Evolutionary conservation across 2,113 vertebrate species (phyloP).

Genomic region (Pteropus alecto): DNA sequence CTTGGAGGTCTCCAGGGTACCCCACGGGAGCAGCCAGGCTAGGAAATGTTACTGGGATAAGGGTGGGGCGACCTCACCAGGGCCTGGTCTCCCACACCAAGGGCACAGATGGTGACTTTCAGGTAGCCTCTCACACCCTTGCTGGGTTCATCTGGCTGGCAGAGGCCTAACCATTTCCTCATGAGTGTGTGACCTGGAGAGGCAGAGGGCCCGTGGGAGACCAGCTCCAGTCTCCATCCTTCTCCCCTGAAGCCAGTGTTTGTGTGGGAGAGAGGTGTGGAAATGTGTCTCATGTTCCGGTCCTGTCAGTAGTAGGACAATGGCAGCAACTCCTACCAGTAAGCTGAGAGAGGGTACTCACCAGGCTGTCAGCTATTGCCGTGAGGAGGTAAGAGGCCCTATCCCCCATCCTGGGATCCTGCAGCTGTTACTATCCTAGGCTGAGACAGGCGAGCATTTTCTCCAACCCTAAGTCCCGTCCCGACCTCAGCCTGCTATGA

Average conservation of each 20-base stretch:
- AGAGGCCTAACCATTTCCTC: conserved; percentile 81
- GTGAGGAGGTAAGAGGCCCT: background rate
- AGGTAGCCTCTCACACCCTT: conserved; percentile 73
- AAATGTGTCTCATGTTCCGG: background rate
- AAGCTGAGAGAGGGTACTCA: background rate
- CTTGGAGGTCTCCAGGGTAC: background rate
- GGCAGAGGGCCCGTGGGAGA: background rate
- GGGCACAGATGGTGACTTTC: conserved; percentile 74
- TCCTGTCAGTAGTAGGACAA: background rate
- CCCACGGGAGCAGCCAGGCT: background rate
- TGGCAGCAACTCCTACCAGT: background rate
- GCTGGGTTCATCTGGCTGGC: background rate
- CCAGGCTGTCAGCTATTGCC: background rate
- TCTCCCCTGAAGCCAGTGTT: background rate
- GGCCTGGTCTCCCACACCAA: conserved; percentile 64
- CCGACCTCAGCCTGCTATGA: background rate
- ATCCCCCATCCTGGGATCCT: background rate
- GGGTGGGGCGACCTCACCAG: conserved; percentile 63
- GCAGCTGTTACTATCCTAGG: background rate
- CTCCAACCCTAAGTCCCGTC: background rate
- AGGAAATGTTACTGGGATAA: background rate
- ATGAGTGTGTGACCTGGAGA: conserved; percentile 73
- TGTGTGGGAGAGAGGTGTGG: background rate
- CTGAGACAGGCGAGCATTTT: background rate
- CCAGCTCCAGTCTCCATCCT: background rate